These are phyloP conservation scores for Zophobas morio DNA, from an alignment of 1,140 invertebrate species.

Conservation along the genomic window DNA sequence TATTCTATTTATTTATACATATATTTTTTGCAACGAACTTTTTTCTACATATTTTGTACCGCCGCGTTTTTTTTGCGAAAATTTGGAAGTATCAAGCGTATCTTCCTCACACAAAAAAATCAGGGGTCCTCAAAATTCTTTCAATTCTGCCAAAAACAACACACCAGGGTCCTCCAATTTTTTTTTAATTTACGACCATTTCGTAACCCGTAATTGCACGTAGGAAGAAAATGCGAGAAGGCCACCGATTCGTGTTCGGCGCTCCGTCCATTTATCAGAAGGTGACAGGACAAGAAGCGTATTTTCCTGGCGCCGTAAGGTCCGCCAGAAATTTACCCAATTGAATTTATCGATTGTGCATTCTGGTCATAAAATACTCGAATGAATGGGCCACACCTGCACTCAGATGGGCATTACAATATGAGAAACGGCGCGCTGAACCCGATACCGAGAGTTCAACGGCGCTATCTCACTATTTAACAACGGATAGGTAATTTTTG, in stretches of 20 bases:
- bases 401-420: constrained; percentile 1
- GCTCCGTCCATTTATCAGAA: constrained; percentile 44
- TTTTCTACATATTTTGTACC: too few relatives aligned
- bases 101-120: too few relatives aligned
- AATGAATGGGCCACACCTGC: constrained; percentile 47
- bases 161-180: too few relatives aligned
- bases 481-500: too few relatives aligned
- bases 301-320: constrained; percentile 24
- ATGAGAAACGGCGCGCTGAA: constrained; percentile 4
- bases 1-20: too few relatives aligned
- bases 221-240: constrained; percentile 46
- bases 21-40: too few relatives aligned
- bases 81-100: too few relatives aligned
- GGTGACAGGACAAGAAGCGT: constrained; percentile 40
- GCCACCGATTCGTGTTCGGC: constrained; percentile 44
- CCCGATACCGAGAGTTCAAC: neutral
- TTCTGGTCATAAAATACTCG: constrained; percentile 44
- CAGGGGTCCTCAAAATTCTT: too few relatives aligned
- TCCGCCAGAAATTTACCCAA: constrained; percentile 32
- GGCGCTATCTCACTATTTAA: neutral
- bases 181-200: constrained; percentile 14
- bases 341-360: constrained; percentile 42
- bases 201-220: constrained; percentile 44
- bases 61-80: too few relatives aligned
- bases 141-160: too few relatives aligned